Base-by-base conservation (phyloP, 2,888 invertebrate genomes). In the Elegia similella region DNA sequence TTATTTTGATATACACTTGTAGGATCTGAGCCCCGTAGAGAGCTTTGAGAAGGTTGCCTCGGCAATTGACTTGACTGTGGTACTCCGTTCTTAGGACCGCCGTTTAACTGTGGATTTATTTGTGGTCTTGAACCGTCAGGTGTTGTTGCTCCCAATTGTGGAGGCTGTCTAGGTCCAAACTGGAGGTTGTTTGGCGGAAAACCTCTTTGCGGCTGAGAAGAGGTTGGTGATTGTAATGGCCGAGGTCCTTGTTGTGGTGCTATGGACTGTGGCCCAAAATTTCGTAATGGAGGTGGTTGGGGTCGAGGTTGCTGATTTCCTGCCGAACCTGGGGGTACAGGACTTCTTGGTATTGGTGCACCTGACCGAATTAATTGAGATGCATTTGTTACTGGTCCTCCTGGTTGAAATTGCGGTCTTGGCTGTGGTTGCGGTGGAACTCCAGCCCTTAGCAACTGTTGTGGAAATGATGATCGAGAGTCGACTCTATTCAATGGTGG, bases 401-500 rank as follows among this genome's bases (percentile, higher is more conserved):
- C 91, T 32, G 90, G 83, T 74, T 88, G 89, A 60, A 91, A 89
- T 64, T 86, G 89, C 30, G 90, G 90, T 61, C 89, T 75, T 42
- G 72, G 72, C 65, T 82, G 88, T 42, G 62, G 60, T 57, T 78
- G 84, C 8, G 76, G 78, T 50, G 78, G 75, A 30, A 69, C 77
- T 52, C 67, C 78, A 42, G 85, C 82, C 60, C 89, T 80, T n/a
- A 70, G 73, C 5, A 73, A 65, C 64, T 81, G 86, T 42, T 78
- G 79, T 55, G 82, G 74, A 50, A 91, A 78, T n/a, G 81, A 66
- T 44, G 88, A 82, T 30, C 90, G 80, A 16, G 91, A 90, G 64
- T 90, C 91, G 57, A 70, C 75, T 72, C 89, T 80, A 56, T 71
- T 82, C 30, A 90, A 75, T 42, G 86, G 84, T 57, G 89, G 88